These are phyloP conservation scores for Cladopsammia gracilis DNA, from an alignment of 64 coral and sea anemone species.

Conservation along the genomic window DNA sequence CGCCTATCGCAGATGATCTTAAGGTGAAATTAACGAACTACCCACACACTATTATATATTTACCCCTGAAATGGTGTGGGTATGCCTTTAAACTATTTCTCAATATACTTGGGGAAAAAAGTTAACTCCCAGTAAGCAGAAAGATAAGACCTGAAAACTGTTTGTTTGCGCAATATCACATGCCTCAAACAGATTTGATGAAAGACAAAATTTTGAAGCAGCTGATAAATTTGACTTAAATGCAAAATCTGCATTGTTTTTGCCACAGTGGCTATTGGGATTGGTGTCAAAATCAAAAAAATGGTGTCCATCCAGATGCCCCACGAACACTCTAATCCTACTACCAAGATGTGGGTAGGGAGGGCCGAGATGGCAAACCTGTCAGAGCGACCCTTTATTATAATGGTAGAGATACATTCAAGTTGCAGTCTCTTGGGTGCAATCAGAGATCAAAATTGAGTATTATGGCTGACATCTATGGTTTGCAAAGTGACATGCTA, in stretches of 20 bases:
- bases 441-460: too few species aligned
- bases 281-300: slow-evolving; percentile 79
- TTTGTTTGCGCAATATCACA: slow-evolving; percentile 70
- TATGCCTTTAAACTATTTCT: slow-evolving; percentile 82
- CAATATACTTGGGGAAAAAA: slow-evolving; percentile 30
- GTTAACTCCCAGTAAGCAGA: slow-evolving; percentile 32
- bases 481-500: too few species aligned
- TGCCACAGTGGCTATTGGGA: slow-evolving; percentile 74
- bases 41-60: slow-evolving; percentile 63
- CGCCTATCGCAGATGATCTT: slow-evolving; percentile 71
- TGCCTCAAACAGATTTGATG: slow-evolving; percentile 66
- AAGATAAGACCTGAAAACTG: slow-evolving; percentile 62
- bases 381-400: neutral
- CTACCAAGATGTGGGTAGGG: slow-evolving; percentile 56
- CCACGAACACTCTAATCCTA: slow-evolving; percentile 45
- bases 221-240: neutral
- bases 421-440: too few species aligned
- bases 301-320: slow-evolving; percentile 42
- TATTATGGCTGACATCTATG: too few species aligned
- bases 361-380: slow-evolving; percentile 20
- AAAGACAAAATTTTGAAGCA: slow-evolving; percentile 73
- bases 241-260: slow-evolving; percentile 73
- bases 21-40: slow-evolving; percentile 52
- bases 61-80: slow-evolving; percentile 72
- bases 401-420: neutral